Evolutionary conservation across 2,113 vertebrate species (phyloP), one percentile per base, ranked within the genome.

Genomic region (Melanerpes aurifrons): DNA sequence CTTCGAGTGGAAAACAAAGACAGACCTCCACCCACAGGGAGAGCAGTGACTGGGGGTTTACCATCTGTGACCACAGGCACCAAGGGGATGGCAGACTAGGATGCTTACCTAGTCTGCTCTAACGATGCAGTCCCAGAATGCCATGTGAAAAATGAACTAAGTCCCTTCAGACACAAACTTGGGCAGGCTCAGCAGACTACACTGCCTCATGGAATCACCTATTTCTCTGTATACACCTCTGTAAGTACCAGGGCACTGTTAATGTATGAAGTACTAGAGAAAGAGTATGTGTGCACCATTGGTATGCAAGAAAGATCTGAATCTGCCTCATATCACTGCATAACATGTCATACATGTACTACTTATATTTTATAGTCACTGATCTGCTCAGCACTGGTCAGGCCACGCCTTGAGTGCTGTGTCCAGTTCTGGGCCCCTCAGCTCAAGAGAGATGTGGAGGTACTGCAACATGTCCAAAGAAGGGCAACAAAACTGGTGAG

Each of bases 11-110:
- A 37, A 25, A 62, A 4, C 20, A 20, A 24, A 67, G 22, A 28
- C 12, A 5, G 22, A 16, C 4, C 3, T 26, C 43, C 37, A 5
- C 8, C 69, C 47, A 15, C 7, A 31, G 0, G 2, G 47, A 26
- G 11, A 24, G 4, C 1, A 4, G 59, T 7, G 18, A 32, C 50
- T 19, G n/a, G 14, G 13, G 5, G 16, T 11, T 50, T 19, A 29
- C 19, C n/a, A 47, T 31, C 64, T 28, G 6, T 1, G 9, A 32
- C 12, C 40, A 62, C 25, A 73, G 15, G 3, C 16, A 4, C 11
- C 12, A 15, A 58, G 32, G 40, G 17, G 54, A 35, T 2, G 24
- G 28, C 40, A 63, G 45, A 40, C 47, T 21, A 10, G 12, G 4
- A 19, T 7, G 8, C 37, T 32, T 22, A 43, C 26, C 50, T 50